phyloP scores from a whole-genome alignment of 2,888 invertebrate genomes.

The Unio pictorum region DNA sequence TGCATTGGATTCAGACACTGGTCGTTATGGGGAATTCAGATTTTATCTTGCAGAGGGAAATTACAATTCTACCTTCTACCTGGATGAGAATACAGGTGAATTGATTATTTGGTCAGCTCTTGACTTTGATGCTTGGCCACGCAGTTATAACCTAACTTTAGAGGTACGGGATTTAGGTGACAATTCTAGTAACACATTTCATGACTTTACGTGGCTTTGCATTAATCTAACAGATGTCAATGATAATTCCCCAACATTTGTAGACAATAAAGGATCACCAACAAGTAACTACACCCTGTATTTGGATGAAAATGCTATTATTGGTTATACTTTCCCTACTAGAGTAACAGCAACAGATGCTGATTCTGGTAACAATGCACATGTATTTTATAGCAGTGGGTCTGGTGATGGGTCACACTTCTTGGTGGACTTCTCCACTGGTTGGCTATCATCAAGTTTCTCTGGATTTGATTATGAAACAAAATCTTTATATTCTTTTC shows the following conservation, averaged over 20 bases:
- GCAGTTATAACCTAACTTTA: conserved; percentile 32
- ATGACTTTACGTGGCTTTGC: conserved; percentile 32
- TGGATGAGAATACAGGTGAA: conserved; percentile 44
- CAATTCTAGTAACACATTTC: conserved; percentile 12
- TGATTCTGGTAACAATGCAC: too few relatives aligned
- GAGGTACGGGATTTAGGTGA: conserved; percentile 42
- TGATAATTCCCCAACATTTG: conserved; percentile 48
- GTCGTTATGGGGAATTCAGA: conserved; percentile 25
- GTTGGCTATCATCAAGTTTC: not conserved
- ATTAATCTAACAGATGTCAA: conserved; percentile 46
- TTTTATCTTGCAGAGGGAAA: conserved; percentile 23
- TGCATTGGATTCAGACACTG: conserved; percentile 53
- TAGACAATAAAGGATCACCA: too few relatives aligned
- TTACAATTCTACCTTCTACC: conserved; percentile 30
- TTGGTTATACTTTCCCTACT: too few relatives aligned
- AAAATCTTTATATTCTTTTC: not conserved
- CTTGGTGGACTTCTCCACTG: not conserved
- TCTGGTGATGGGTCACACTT: not conserved
- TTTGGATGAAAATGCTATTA: too few relatives aligned
- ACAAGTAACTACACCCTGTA: too few relatives aligned
- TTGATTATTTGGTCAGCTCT: conserved; percentile 44
- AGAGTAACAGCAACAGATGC: too few relatives aligned
- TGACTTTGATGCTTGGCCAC: conserved; percentile 51
- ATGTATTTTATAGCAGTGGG: too few relatives aligned
- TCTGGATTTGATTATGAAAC: conserved; percentile 1